Base-by-base conservation (phyloP, 2,888 invertebrate genomes). In the Leptinotarsa rubiginosa region DNA sequence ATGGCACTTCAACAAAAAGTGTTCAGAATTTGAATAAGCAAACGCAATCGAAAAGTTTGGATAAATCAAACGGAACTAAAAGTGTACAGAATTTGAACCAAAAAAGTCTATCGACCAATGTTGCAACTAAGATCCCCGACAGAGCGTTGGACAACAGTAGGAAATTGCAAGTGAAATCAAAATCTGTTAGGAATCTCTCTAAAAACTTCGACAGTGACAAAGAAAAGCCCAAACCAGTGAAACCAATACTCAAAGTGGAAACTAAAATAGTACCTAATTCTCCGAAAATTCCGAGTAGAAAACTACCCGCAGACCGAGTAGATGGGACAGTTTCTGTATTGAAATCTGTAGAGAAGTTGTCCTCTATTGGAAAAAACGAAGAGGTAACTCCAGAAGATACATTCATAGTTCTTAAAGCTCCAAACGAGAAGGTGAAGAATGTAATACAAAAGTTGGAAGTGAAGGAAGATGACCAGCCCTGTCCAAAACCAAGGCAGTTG, bases 391-490 rank as follows among this genome's bases (percentile, higher is more conserved):
- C 79, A 3, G 75, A 76, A 69, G 76, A 79, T 56, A 76, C 75
- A 49, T 81, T 82, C 72, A 74, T 81, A 15, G 80, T 77, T 13
- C 20, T 78, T 18, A 80, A 79, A 72, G 76, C 77, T 3, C 70
- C 77, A 12, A 80, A 80, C 76, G 81, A 80, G 65, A 79, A 80
- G 70, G 80, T 82, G 5, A 79, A 78, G 72, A 80, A 73, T 15
- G 82, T 79, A 2, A 78, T 82, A 10, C 78, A 81, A 41, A 81
- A 82, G 75, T 67, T 81, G 1, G 82, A 82, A 74, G 78, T 31
- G 15, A 79, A 75, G 47, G 67, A 74, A 31, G 16, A 49, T 18
- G 66, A 71, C 4, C 72, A 76, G 69, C 47, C 68, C 7, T 64
- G 62, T 49, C 41, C 75, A 41, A 74, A 75, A 18, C 67, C 73